These are phyloP conservation scores for Papio anubis DNA, from an alignment of 2,113 vertebrate genomes.

Conservation along the genomic window DNA sequence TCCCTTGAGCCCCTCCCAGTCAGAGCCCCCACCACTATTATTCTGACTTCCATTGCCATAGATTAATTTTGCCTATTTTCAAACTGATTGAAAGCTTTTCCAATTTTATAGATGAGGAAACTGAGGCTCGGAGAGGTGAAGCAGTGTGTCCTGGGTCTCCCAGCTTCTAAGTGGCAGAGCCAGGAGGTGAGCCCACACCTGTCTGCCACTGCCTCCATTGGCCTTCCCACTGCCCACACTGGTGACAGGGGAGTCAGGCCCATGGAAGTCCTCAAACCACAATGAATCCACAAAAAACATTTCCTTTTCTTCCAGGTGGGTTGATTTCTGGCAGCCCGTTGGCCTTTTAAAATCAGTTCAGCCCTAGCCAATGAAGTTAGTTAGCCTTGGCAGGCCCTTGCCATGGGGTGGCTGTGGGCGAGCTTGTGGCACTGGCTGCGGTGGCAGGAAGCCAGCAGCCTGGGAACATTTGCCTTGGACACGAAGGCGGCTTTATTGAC, in stretches of 20 bases:
- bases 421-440: neutral
- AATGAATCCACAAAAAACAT: neutral
- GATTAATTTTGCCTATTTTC: neutral
- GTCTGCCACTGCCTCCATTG: neutral
- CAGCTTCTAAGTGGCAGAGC: neutral
- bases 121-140: neutral
- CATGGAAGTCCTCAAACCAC: neutral
- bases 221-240: neutral
- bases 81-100: neutral
- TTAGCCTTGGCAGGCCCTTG: neutral
- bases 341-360: neutral
- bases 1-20: neutral
- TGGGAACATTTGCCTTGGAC: constrained; percentile 21
- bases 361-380: neutral
- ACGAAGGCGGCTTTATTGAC: neutral
- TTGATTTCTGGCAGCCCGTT: neutral
- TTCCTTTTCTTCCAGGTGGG: neutral
- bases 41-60: neutral
- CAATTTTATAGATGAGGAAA: neutral
- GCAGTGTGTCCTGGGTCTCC: neutral
- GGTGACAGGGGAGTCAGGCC: neutral
- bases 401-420: neutral
- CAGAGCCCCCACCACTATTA: neutral
- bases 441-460: constrained; percentile 6
- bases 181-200: neutral